Evolutionary conservation across 2,797 vertebrate species (phyloP).

Genomic region (Cossypha heuglini): DNA sequence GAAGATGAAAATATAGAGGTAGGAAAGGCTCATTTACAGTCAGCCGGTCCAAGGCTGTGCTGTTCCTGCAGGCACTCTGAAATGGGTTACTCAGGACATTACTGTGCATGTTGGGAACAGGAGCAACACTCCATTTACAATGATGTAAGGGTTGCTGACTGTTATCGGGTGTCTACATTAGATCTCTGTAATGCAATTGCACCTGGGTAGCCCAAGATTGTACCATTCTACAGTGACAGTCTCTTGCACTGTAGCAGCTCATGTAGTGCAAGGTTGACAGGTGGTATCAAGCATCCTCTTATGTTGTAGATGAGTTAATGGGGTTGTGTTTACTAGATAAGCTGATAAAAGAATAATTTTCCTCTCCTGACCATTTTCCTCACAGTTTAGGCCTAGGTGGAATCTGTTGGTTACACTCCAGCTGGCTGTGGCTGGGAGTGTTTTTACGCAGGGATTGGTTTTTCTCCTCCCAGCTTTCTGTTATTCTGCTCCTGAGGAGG

Average conservation of each 20-base stretch:
- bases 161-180: rapidly evolving
- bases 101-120: rapidly evolving
- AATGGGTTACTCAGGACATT: rapidly evolving
- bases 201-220: rapidly evolving
- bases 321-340: neutral
- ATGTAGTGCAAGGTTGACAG: rapidly evolving
- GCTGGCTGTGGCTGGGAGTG: neutral
- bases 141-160: rapidly evolving
- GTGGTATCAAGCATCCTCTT: rapidly evolving
- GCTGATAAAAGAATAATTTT: neutral
- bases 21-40: neutral
- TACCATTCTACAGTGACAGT: neutral
- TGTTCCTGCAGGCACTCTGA: rapidly evolving
- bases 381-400: rapidly evolving
- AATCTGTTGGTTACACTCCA: rapidly evolving
- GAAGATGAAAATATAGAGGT: conserved; percentile 89
- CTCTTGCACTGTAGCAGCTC: neutral
- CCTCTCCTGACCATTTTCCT: rapidly evolving
- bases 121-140: rapidly evolving
- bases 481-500: rapidly evolving
- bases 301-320: rapidly evolving
- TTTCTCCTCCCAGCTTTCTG: neutral
- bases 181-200: neutral
- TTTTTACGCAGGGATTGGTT: rapidly evolving
- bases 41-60: rapidly evolving